Evolutionary conservation across 2,888 invertebrate species (phyloP).

Genomic region (Pachymerium ferrugineum): DNA sequence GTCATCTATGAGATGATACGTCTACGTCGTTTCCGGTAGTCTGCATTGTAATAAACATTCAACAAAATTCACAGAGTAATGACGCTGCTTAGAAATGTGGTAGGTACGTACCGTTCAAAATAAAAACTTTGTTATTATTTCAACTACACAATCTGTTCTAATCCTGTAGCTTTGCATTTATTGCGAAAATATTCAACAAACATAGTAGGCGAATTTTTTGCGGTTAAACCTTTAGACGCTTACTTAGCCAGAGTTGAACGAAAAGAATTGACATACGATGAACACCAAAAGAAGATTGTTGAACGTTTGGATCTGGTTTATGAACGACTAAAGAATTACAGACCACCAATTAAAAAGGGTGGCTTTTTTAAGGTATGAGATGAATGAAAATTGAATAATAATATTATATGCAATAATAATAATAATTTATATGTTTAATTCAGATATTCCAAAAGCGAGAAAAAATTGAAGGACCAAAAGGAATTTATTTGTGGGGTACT

Average conservation of each 20-base stretch:
- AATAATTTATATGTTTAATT: no score
- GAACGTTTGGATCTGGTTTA: conserved; percentile 65
- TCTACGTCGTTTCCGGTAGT: no score
- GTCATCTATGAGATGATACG: no score
- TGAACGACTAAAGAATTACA: conserved; percentile 58
- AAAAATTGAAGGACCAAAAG: conserved; percentile 56
- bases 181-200: background rate
- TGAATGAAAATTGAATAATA: no score
- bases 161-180: background rate
- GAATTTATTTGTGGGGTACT: conserved; percentile 67
- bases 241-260: conserved; percentile 52
- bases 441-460: conserved; percentile 37
- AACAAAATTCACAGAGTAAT: no score
- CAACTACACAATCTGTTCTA: no score
- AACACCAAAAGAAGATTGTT: conserved; percentile 66
- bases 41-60: no score
- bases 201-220: background rate
- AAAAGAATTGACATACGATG: conserved; percentile 56
- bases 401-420: no score
- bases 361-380: background rate
- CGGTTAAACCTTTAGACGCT: background rate
- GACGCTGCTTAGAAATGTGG: no score
- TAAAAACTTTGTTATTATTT: no score
- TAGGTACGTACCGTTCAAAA: no score
- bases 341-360: conserved; percentile 47